These are phyloP conservation scores for Mallotus villosus DNA, from an alignment of 2,797 vertebrate species.

Conservation along the genomic window DNA sequence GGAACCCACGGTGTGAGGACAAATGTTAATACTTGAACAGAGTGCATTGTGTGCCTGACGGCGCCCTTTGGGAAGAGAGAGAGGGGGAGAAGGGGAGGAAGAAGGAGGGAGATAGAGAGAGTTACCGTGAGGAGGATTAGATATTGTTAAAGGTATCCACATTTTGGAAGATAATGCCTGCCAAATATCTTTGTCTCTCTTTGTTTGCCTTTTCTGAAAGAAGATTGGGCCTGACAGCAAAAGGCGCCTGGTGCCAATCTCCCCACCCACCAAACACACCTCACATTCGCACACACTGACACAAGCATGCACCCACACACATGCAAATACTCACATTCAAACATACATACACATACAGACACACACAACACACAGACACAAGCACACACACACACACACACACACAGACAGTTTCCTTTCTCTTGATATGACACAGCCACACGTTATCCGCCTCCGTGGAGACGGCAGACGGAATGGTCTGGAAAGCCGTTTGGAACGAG, in stretches of 20 bases:
- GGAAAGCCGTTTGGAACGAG: neutral
- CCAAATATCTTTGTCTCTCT: neutral
- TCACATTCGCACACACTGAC: no score
- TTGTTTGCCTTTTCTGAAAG: neutral
- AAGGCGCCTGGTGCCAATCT: neutral
- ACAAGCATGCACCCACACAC: neutral
- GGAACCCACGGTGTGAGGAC: neutral
- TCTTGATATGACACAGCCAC: neutral
- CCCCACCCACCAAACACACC: neutral
- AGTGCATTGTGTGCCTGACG: neutral
- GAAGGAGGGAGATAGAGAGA: neutral
- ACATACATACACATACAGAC: neutral
- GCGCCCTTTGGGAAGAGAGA: neutral
- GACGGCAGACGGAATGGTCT: neutral
- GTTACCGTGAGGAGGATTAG: neutral
- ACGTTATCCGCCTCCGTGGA: neutral
- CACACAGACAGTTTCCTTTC: neutral
- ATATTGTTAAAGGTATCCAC: neutral
- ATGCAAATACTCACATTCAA: neutral
- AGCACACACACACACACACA: neutral
- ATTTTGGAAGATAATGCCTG: neutral
- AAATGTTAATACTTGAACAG: neutral
- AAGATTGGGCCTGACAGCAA: neutral
- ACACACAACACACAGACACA: neutral
- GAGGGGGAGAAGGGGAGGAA: neutral